phyloP scores from a whole-genome alignment of 2,113 vertebrate genomes.

The Melanostigma gelatinosum region DNA sequence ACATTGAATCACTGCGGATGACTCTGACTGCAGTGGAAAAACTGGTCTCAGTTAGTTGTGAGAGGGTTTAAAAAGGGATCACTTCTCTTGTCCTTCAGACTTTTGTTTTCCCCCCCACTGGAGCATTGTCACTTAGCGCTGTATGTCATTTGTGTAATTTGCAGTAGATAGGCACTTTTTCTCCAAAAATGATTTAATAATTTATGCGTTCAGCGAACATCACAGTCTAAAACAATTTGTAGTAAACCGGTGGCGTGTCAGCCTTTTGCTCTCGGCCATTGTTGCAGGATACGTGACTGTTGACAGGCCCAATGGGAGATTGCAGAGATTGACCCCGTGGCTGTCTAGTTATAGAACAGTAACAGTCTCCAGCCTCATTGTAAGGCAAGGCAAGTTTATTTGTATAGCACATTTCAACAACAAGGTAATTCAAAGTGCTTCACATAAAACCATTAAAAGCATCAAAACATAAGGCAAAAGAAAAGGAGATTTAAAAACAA shows the following conservation, averaged over 20 bases:
- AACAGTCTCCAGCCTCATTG: conserved; percentile 24
- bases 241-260: neutral
- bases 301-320: conserved; percentile 55
- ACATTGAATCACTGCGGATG: neutral
- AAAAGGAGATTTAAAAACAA: too few species aligned
- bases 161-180: neutral
- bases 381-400: neutral
- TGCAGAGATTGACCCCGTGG: conserved; percentile 44
- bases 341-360: neutral
- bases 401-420: too few species aligned
- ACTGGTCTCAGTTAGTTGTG: neutral
- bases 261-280: conserved; percentile 20
- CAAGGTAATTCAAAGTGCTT: too few species aligned
- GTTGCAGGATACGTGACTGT: conserved; percentile 19
- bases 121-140: neutral
- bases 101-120: neutral
- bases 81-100: conserved; percentile 10
- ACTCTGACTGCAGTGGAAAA: conserved; percentile 4
- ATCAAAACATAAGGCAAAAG: too few species aligned
- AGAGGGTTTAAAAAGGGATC: conserved; percentile 9
- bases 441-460: too few species aligned
- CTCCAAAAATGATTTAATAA: neutral
- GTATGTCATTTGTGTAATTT: neutral
- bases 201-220: neutral
- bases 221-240: neutral